A percentile compares a stretch with the other conserved stretches of the same genome.
Evolutionary conservation across 2,113 vertebrate genomes (phyloP).

Genomic region (Rhadina sibilatrix): DNA sequence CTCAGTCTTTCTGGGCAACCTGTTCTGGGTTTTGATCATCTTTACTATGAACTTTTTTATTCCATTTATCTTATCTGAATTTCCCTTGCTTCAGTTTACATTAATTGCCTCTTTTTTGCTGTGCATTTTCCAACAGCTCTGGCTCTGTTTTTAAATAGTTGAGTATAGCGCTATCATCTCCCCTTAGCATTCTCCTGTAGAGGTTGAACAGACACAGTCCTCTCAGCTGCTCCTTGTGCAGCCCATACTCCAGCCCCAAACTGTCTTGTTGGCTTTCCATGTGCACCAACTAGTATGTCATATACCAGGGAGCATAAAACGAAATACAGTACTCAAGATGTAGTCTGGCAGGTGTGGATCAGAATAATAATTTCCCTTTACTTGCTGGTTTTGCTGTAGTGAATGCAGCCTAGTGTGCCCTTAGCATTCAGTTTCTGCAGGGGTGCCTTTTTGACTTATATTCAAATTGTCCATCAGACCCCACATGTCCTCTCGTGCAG

Average conservation of each 20-base stretch:
- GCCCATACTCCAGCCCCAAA: neutral
- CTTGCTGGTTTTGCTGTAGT: neutral
- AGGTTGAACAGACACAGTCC: neutral
- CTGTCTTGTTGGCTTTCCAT: neutral
- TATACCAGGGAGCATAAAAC: neutral
- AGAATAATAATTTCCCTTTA: neutral
- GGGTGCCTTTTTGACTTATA: neutral
- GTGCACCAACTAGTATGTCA: neutral
- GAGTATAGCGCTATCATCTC: neutral
- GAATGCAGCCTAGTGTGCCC: neutral
- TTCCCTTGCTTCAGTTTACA: neutral
- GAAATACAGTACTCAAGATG: neutral
- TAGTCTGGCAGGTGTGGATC: neutral
- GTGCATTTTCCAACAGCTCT: neutral
- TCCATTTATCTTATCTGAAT: neutral
- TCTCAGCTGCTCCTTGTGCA: neutral
- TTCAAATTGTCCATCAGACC: neutral
- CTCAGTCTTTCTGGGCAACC: neutral
- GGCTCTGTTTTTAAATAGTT: neutral
- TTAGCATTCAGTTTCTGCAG: neutral
- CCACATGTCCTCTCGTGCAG: neutral
- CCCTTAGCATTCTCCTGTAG: neutral
- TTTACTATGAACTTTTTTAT: neutral
- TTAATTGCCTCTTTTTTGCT: neutral
- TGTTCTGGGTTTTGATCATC: neutral